These are phyloP conservation scores for mouse (Mus musculus) DNA, from an alignment of 2,113 vertebrate species.

Conservation along the genomic window DNA sequence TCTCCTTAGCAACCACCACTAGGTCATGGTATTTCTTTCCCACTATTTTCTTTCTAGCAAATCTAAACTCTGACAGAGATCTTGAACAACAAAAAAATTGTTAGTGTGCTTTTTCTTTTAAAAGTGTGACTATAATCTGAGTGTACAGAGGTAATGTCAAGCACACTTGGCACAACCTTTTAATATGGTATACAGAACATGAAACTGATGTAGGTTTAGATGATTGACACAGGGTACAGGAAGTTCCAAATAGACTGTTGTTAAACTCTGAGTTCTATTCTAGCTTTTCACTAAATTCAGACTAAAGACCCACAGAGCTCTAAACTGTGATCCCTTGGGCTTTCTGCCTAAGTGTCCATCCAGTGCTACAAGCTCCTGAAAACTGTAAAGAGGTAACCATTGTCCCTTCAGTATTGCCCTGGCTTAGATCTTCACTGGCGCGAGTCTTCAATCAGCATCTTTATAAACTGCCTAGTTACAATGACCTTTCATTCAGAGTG, in stretches of 20 bases:
- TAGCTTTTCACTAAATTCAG: background rate
- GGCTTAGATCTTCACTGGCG: background rate
- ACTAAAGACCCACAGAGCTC: too few species aligned
- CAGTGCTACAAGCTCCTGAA: background rate
- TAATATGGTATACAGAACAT: background rate
- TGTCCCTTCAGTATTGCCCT: background rate
- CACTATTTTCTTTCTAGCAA: background rate
- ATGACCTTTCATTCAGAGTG: background rate
- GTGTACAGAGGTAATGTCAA: background rate
- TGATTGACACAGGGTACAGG: background rate
- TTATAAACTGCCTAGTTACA: background rate
- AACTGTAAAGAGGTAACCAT: background rate
- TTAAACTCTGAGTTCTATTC: background rate
- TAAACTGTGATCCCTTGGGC: background rate
- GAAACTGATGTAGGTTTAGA: background rate
- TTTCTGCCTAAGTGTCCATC: background rate
- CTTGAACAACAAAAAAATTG: background rate
- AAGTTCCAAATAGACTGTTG: background rate
- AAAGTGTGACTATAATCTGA: constrained; percentile 37
- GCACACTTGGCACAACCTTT: background rate
- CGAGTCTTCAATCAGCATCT: background rate
- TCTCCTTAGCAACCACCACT: constrained; percentile 59
- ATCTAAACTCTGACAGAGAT: constrained; percentile 32
- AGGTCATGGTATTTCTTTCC: background rate
- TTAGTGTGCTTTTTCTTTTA: background rate